Evolutionary conservation across 1,140 invertebrate species (phyloP), one percentile per base, ranked within the genome.

Genomic region (Bombyx mandarina): DNA sequence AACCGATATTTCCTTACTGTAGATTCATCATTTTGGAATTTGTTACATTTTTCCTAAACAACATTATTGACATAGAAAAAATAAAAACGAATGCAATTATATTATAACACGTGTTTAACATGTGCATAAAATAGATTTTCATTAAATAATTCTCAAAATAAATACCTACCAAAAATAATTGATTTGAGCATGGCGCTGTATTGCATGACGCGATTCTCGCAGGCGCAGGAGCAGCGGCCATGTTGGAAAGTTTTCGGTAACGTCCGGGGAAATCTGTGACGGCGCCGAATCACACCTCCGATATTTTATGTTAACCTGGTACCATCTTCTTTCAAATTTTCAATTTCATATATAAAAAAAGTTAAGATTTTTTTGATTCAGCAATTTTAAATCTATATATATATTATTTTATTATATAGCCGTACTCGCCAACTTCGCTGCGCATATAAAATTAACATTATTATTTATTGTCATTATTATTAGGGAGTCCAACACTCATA

Each of bases 201-300:
- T 70, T 68, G 70, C 65, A 75, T 75, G 63, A 69, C 45, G 26
- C 58, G 50, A 22, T 48, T 56, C 54, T n/a, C 52, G 47, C 62
- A 66, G 69, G 66, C 66, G 60, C 65, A 69, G 67, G 65, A 69
- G 56, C 60, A 54, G 54, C 59, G 49, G 65, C 52, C 66, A 58
- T 60, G 63, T 77, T 73, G 56, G 72, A 77, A 73, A 75, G 73
- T 75, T 71, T 60, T 71, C 56, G 66, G 70, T 67, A 60, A 52
- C 57, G 69, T 69, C 63, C 68, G 71, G 74, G 69, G 71, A 77
- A 77, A 77, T 71, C 74, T 63, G 65, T 65, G 68, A 60, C 68
- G 53, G 44, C n/a, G 26, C 26, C 26, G 26, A 35, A 35, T 35
- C 26, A 35, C 26, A 35, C 26, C 26, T 35, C 26, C 26, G 1